Conservation (phyloP, 2,113 vertebrate genomes). For the Cygnus buccinator region DNA sequence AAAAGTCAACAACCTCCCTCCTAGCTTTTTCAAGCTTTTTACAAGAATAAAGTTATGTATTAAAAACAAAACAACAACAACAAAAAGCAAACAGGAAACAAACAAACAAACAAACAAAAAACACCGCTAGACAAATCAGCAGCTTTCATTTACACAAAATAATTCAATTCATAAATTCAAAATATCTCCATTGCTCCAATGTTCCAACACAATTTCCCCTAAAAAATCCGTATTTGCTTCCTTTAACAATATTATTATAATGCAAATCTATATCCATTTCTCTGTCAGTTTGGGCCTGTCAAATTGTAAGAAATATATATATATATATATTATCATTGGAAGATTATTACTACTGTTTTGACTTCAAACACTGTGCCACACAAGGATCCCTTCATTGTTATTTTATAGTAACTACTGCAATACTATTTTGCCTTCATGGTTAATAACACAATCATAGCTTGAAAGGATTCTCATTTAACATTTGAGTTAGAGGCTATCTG, state of each 20-base stretch:
- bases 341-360: neutral
- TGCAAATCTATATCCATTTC: neutral
- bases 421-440: neutral
- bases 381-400: neutral
- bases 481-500: neutral
- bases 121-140: neutral
- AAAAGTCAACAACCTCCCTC: fast-evolving
- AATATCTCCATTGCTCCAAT: neutral
- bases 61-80: neutral
- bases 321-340: neutral
- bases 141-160: neutral
- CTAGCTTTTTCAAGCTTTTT: neutral
- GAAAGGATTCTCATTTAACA: neutral
- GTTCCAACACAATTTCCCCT: neutral
- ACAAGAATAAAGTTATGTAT: neutral
- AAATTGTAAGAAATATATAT: neutral
- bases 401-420: neutral
- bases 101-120: no score
- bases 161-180: neutral
- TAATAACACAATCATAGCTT: neutral
- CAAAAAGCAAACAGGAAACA: no score
- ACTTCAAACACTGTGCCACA: neutral
- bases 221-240: neutral
- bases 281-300: neutral
- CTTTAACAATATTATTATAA: neutral